Conservation (phyloP, 2,113 vertebrate genomes). For the Osmerus eperlanus region DNA sequence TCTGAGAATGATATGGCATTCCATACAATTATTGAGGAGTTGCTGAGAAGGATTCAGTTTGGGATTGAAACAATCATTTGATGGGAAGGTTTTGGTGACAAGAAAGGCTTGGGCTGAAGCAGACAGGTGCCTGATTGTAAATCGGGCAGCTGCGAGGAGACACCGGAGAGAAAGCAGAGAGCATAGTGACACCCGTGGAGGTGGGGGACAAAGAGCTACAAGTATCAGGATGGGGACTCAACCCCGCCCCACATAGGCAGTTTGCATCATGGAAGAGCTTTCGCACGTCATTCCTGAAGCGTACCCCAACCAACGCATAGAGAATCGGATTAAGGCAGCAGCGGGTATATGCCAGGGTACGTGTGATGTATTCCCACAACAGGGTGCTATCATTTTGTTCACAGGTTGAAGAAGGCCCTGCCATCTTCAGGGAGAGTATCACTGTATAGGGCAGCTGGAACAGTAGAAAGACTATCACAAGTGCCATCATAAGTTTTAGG, state of each 20-base stretch:
- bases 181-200: conserved; percentile 24
- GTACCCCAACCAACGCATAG: conserved; percentile 85
- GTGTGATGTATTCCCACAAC: conserved; percentile 77
- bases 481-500: conserved; percentile 78
- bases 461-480: conserved; percentile 82
- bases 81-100: no score
- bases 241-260: conserved; percentile 28
- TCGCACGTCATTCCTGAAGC: conserved; percentile 83
- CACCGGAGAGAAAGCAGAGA: conserved; percentile 5
- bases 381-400: conserved; percentile 63
- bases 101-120: no score
- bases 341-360: conserved; percentile 81
- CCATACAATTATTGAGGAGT: no score
- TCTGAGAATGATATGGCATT: no score
- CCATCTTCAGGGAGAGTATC: conserved; percentile 75
- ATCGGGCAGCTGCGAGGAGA: conserved; percentile 5
- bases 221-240: neutral
- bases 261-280: conserved; percentile 59
- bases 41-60: no score
- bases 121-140: neutral
- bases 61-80: no score
- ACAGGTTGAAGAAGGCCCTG: conserved; percentile 66
- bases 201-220: conserved; percentile 40
- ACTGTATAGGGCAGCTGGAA: conserved; percentile 89
- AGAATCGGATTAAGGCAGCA: conserved; percentile 92